Conservation (phyloP, 2,113 vertebrate species). For the cat (Felis catus) region DNA sequence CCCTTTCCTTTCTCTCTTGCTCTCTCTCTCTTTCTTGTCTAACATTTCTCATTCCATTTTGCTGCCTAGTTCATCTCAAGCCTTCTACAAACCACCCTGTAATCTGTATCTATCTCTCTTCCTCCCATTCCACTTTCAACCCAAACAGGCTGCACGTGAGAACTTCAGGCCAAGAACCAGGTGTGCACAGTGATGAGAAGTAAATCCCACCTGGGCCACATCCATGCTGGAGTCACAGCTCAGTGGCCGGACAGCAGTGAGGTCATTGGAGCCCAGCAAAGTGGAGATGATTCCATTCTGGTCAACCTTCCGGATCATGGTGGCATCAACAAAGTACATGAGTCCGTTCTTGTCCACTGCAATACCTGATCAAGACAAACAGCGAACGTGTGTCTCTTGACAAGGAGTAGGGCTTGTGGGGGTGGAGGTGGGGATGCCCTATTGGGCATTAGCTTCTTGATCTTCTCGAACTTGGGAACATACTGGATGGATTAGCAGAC, state of each 20-base stretch:
- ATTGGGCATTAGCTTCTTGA: neutral
- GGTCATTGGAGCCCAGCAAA: constrained; percentile 97
- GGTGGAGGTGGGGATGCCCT: neutral
- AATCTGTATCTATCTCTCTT: neutral
- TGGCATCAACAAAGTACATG: constrained; percentile 99
- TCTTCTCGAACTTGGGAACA: neutral
- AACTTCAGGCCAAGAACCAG: constrained; percentile 62
- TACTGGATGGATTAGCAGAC: neutral
- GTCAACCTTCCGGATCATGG: constrained; percentile 99
- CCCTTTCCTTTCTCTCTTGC: constrained; percentile 28
- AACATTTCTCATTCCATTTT: constrained; percentile 55
- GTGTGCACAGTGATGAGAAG: constrained; percentile 63
- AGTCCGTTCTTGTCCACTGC: constrained; percentile 98
- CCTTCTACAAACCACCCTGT: neutral
- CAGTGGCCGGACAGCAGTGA: constrained; percentile 94
- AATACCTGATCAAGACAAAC: constrained; percentile 88
- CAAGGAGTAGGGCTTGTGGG: neutral
- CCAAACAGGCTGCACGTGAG: constrained; percentile 60
- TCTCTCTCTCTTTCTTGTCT: constrained; percentile 44
- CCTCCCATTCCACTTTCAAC: constrained; percentile 27
- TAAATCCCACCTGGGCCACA: constrained; percentile 92
- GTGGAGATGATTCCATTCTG: constrained; percentile 99
- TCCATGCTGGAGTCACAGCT: constrained; percentile 97
- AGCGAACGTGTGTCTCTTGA: neutral
- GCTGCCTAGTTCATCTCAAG: neutral